A percentile compares a stretch with the other conserved stretches of the same genome.
These are phyloP conservation scores for Polia nebulosa DNA, from an alignment of 2,888 invertebrate genomes.

Conservation along the genomic window DNA sequence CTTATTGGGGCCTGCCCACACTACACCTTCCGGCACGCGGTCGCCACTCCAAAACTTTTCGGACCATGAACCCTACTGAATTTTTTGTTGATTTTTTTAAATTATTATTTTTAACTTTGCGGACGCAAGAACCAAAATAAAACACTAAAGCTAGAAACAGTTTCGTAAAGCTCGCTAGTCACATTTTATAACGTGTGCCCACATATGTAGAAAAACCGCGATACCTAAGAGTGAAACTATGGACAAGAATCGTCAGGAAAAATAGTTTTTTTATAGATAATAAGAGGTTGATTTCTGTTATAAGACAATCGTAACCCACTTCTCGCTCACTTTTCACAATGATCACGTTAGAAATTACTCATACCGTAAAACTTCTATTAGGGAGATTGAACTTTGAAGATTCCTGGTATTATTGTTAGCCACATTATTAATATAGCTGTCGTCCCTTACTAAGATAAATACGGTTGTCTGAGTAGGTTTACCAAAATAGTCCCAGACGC, in stretches of 20 bases:
- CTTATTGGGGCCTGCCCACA: too few relatives aligned
- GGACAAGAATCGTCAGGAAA: background rate
- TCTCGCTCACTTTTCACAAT: background rate
- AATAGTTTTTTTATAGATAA: background rate
- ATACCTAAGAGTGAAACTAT: background rate
- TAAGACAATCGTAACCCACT: too few relatives aligned
- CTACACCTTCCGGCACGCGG: too few relatives aligned
- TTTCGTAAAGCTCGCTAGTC: background rate
- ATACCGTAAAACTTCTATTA: slow-evolving; percentile 22
- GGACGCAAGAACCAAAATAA: slow-evolving; percentile 3
- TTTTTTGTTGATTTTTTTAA: too few relatives aligned
- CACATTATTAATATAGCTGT: slow-evolving; percentile 46
- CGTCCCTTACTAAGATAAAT: slow-evolving; percentile 50
- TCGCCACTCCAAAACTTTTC: too few relatives aligned
- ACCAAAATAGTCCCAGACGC: slow-evolving; percentile 39
- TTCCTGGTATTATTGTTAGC: slow-evolving; percentile 35
- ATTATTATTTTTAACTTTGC: background rate
- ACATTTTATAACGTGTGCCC: background rate
- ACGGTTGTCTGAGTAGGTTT: slow-evolving; percentile 26
- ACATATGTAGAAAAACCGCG: background rate
- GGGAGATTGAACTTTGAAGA: slow-evolving; percentile 24
- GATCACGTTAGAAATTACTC: slow-evolving; percentile 8
- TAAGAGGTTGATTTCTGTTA: background rate
- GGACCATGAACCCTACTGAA: too few relatives aligned
- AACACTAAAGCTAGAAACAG: slow-evolving; percentile 2